Percentiles rank a stretch among this genome's conserved stretches.
These are phyloP conservation scores for Patella ulyssiponensis DNA, from an alignment of 2,888 invertebrate genomes.

Conservation along the genomic window DNA sequence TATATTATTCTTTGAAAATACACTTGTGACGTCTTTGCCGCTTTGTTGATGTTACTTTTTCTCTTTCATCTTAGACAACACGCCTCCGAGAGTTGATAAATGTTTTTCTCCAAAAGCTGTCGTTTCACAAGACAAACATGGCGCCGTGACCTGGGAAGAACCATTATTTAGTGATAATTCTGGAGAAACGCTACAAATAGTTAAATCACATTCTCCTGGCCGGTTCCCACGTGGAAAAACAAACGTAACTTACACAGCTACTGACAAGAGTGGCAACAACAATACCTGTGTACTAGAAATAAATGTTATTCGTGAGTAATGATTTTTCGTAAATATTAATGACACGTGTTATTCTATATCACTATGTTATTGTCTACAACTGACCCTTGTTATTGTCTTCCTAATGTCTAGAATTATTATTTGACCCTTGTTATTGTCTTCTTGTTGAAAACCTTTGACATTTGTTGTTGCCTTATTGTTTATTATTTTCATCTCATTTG, in stretches of 20 bases:
- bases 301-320: slow-evolving; percentile 72
- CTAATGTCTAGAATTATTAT: neutral
- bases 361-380: neutral
- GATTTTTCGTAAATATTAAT: neutral
- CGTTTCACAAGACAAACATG: slow-evolving; percentile 54
- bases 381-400: neutral
- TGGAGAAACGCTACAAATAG: slow-evolving; percentile 62
- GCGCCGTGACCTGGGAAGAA: slow-evolving; percentile 75
- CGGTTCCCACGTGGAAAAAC: slow-evolving; percentile 77
- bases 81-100: slow-evolving; percentile 75
- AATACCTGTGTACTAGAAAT: slow-evolving; percentile 78
- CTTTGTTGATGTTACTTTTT: too few relatives aligned
- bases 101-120: slow-evolving; percentile 78
- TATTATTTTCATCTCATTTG: too few relatives aligned
- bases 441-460: too few relatives aligned
- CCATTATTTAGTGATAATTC: slow-evolving; percentile 78
- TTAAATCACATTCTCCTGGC: slow-evolving; percentile 70
- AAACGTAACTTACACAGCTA: slow-evolving; percentile 77
- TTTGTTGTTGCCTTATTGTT: too few relatives aligned
- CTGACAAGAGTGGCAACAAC: slow-evolving; percentile 78
- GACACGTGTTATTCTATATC: neutral
- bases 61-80: slow-evolving; percentile 74
- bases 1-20: too few relatives aligned
- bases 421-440: too few relatives aligned
- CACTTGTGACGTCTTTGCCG: too few relatives aligned